A percentile compares a stretch with the other conserved stretches of the same genome.
Evolutionary conservation across 2,113 vertebrate genomes (phyloP).

Genomic region (Guaruba guarouba): DNA sequence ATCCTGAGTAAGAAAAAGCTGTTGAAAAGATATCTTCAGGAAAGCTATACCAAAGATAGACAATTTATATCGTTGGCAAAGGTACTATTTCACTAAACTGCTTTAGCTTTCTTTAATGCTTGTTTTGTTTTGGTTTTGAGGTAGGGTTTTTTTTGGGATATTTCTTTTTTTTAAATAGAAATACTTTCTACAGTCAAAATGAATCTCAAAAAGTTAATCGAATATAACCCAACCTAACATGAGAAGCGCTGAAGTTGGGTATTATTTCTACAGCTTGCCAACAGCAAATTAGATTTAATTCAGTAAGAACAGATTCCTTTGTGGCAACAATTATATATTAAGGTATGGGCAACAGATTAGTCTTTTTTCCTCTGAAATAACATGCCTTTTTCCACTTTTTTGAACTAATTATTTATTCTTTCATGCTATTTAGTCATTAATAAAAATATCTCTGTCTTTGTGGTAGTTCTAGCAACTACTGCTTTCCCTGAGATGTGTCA

Average conservation of each 20-base stretch:
- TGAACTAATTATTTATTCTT: not conserved
- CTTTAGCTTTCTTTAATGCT: not conserved
- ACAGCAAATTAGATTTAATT: not conserved
- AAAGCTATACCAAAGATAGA: not conserved
- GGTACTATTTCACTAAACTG: slow-evolving; percentile 5
- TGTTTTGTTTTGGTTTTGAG: not conserved
- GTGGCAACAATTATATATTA: not conserved
- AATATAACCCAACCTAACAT: not conserved
- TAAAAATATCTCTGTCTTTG: not conserved
- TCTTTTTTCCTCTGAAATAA: not conserved
- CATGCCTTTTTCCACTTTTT: not conserved
- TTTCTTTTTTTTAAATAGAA: slow-evolving; percentile 12
- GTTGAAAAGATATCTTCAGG: not conserved
- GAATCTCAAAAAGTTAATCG: slow-evolving; percentile 36
- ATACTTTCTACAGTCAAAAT: slow-evolving; percentile 11
- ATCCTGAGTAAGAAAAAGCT: not conserved
- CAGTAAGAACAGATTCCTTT: not conserved
- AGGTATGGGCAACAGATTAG: not conserved
- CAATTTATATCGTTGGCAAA: not conserved
- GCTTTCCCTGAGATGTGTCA: not conserved
- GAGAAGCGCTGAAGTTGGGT: not conserved
- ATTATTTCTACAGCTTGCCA: not conserved
- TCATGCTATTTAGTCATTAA: not conserved
- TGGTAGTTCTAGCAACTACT: not conserved
- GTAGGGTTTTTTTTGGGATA: not conserved